Percentiles rank a stretch among this genome's conserved stretches.
These are phyloP conservation scores for Phrixothrix hirtus DNA, from an alignment of 2,888 invertebrate genomes.

Conservation along the genomic window DNA sequence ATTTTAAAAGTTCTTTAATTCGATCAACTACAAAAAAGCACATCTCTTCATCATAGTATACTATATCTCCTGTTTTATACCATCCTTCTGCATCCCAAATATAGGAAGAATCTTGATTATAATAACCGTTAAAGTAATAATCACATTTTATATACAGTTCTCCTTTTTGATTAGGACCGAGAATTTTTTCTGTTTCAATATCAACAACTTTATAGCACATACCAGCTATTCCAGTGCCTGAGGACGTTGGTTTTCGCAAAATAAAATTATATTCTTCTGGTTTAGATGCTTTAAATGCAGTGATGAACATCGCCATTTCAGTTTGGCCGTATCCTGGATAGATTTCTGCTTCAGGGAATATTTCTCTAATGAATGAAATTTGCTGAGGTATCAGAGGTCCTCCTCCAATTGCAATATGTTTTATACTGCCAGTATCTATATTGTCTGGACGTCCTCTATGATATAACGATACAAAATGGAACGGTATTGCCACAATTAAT, in stretches of 20 bases:
- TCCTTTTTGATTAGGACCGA: neutral
- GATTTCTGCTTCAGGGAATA: slow-evolving; percentile 44
- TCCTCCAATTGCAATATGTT: slow-evolving; percentile 28
- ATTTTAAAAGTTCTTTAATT: slow-evolving; percentile 57
- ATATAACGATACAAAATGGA: neutral
- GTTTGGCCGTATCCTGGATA: slow-evolving; percentile 48
- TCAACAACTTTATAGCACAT: slow-evolving; percentile 42
- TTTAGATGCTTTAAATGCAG: slow-evolving; percentile 39
- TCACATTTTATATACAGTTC: neutral
- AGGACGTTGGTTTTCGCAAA: slow-evolving; percentile 43
- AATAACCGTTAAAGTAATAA: slow-evolving; percentile 52
- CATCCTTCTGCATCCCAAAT: slow-evolving; percentile 54
- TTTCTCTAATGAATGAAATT: slow-evolving; percentile 17
- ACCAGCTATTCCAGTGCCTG: slow-evolving; percentile 42
- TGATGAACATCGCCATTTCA: slow-evolving; percentile 45
- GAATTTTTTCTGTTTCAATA: slow-evolving; percentile 1
- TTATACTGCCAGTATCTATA: slow-evolving; percentile 1
- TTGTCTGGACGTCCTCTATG: neutral
- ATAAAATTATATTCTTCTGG: slow-evolving; percentile 41
- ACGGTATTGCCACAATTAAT: neutral
- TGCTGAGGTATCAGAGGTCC: slow-evolving; percentile 24
- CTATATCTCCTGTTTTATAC: slow-evolving; percentile 58
- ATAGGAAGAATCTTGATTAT: slow-evolving; percentile 54
- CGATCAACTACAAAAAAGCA: slow-evolving; percentile 57
- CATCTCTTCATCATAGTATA: slow-evolving; percentile 56